Evolutionary conservation across 2,113 vertebrate species (phyloP).

Genomic region (Odontophorus gujanensis): DNA sequence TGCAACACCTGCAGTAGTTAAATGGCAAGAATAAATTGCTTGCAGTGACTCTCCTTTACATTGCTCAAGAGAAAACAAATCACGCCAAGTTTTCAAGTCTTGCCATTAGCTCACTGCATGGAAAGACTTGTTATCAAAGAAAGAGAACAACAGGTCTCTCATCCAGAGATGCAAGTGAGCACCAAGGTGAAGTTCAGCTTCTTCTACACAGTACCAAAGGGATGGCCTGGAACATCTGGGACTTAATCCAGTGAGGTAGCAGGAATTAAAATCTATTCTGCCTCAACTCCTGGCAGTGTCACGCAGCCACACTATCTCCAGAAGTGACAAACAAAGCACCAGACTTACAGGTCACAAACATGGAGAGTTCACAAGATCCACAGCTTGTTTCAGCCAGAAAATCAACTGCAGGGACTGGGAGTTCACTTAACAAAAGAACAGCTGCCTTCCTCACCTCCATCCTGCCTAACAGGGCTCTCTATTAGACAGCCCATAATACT

Average conservation of each 20-base stretch:
- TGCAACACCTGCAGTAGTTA: conserved; percentile 3
- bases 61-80: neutral
- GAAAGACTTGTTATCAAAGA: neutral
- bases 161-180: neutral
- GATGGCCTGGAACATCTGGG: neutral
- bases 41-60: neutral
- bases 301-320: neutral
- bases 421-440: neutral
- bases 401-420: neutral
- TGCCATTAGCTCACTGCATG: neutral
- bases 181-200: neutral
- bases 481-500: neutral
- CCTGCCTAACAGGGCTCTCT: neutral
- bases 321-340: neutral
- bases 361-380: accelerated
- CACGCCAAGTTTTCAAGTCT: neutral
- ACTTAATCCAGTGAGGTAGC: neutral
- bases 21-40: neutral
- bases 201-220: neutral
- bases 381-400: neutral
- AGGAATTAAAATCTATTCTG: neutral
- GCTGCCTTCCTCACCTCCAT: neutral
- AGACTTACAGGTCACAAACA: accelerated
- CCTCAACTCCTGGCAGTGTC: neutral
- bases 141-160: neutral